Percentiles rank a stretch among this genome's conserved stretches.
phyloP scores from a whole-genome alignment of 1,140 invertebrate genomes.

The Spodoptera litura region DNA sequence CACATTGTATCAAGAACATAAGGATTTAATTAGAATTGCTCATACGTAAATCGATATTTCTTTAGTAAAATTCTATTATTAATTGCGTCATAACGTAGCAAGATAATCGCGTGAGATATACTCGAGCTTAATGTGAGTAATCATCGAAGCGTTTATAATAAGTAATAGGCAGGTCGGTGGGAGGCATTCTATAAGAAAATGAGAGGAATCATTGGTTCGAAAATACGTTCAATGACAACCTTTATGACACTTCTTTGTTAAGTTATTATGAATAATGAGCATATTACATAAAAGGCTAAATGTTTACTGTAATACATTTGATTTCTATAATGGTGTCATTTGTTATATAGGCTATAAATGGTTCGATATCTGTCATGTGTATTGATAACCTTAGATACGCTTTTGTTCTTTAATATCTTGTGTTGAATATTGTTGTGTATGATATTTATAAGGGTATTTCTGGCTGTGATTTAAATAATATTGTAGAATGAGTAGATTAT shows the following conservation, averaged over 20 bases:
- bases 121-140: constrained; percentile 43
- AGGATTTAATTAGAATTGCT: too few relatives aligned
- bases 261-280: constrained; percentile 26
- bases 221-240: constrained; percentile 34
- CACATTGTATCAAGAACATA: too few relatives aligned
- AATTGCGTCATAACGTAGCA: neutral
- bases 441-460: too few relatives aligned
- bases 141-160: constrained; percentile 48
- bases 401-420: too few relatives aligned
- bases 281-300: constrained; percentile 22
- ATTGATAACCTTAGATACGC: neutral
- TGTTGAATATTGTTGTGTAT: too few relatives aligned
- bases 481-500: too few relatives aligned
- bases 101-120: constrained; percentile 41
- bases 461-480: too few relatives aligned
- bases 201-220: constrained; percentile 42
- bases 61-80: neutral
- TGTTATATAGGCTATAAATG: neutral
- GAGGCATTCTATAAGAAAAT: constrained; percentile 46
- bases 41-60: too few relatives aligned
- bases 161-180: constrained; percentile 44
- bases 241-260: constrained; percentile 36
- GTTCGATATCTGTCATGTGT: constrained; percentile 3
- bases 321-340: constrained; percentile 12
- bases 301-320: constrained; percentile 28